Percentiles rank a stretch among this genome's conserved stretches.
phyloP scores from a whole-genome alignment of 1,140 invertebrate species.

The Papilio helenus region DNA sequence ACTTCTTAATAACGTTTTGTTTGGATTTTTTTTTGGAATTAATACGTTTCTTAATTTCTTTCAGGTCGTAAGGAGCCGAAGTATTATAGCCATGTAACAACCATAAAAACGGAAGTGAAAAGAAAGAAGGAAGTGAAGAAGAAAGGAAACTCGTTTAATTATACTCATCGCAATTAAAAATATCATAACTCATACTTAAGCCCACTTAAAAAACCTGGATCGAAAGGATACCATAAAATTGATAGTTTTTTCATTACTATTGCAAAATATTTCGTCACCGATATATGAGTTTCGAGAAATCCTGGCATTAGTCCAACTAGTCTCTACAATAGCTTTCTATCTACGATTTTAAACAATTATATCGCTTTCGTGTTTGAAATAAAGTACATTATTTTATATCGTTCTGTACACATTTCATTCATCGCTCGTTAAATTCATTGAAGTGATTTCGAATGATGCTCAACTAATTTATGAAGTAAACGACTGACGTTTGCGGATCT shows the following conservation, averaged over 20 bases:
- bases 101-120: no score
- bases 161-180: background rate
- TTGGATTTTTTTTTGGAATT: no score
- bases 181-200: background rate
- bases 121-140: no score
- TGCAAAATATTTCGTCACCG: slow-evolving; percentile 7
- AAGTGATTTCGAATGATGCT: background rate
- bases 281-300: slow-evolving; percentile 22
- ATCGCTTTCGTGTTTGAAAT: background rate
- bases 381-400: background rate
- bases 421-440: slow-evolving; percentile 35
- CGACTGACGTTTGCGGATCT: slow-evolving; percentile 27
- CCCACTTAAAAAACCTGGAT: background rate
- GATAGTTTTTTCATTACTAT: background rate
- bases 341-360: slow-evolving; percentile 11
- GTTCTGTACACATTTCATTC: slow-evolving; percentile 25
- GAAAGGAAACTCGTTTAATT: background rate
- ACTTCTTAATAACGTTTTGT: no score
- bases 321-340: slow-evolving; percentile 6
- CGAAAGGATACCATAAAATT: background rate
- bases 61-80: no score
- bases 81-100: background rate
- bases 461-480: slow-evolving; percentile 26
- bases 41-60: no score
- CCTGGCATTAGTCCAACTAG: slow-evolving; percentile 28